These are phyloP conservation scores for Vireo griseus DNA, from an alignment of 2,797 vertebrate genomes.

Conservation along the genomic window DNA sequence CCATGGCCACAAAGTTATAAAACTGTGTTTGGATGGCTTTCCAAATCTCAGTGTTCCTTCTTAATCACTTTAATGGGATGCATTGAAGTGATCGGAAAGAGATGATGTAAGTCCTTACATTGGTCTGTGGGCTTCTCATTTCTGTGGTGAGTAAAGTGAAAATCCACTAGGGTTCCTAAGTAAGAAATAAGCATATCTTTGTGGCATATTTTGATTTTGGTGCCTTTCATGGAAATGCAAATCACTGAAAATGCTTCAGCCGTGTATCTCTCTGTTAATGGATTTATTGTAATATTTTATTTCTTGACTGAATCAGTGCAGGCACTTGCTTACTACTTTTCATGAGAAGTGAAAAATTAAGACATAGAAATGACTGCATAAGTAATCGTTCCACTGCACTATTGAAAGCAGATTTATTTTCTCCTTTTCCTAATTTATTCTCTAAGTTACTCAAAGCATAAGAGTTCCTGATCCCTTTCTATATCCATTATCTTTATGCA, in stretches of 20 bases:
- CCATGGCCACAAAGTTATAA: background rate
- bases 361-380: background rate
- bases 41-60: background rate
- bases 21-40: background rate
- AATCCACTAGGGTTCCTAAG: background rate
- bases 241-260: background rate
- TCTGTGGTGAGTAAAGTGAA: background rate
- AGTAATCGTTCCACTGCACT: background rate
- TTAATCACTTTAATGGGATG: background rate
- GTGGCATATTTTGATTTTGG: background rate
- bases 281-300: background rate
- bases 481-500: background rate
- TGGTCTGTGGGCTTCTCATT: background rate
- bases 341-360: background rate
- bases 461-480: background rate
- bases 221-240: background rate
- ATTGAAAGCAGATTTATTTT: background rate
- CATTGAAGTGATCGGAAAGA: fast-evolving
- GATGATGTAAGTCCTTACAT: fast-evolving
- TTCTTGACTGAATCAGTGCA: background rate
- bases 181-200: background rate
- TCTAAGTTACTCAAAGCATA: background rate
- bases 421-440: background rate
- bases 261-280: background rate
- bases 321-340: background rate